Conservation (phyloP, 2,113 vertebrate species). For the Callocephalon fimbriatum region DNA sequence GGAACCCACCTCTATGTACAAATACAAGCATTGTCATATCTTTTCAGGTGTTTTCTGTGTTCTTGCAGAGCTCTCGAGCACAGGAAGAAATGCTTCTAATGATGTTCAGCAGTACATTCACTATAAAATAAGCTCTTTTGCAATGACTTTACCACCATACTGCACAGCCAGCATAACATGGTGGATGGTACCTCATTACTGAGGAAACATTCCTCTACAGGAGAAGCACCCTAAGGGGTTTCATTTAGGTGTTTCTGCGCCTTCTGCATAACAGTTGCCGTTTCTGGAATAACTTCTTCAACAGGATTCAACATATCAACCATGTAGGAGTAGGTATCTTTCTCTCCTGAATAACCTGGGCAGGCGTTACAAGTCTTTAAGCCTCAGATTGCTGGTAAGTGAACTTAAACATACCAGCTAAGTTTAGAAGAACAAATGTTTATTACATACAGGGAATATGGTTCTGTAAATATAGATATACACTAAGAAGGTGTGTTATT, state of each 20-base stretch:
- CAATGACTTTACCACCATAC: background rate
- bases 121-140: background rate
- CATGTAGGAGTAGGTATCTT: background rate
- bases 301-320: background rate
- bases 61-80: background rate
- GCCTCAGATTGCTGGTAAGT: background rate
- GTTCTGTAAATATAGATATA: background rate
- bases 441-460: background rate
- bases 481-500: background rate
- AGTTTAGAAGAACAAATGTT: background rate
- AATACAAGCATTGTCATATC: background rate
- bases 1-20: background rate
- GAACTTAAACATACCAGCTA: background rate
- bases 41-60: background rate
- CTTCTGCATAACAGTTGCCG: background rate
- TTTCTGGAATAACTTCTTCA: background rate
- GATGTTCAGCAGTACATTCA: background rate
- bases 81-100: background rate
- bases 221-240: background rate
- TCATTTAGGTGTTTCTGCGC: background rate
- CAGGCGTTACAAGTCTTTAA: background rate
- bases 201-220: background rate
- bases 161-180: background rate
- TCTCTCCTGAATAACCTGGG: background rate
- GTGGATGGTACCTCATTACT: background rate